Evolutionary conservation across 2,113 vertebrate genomes (phyloP), one percentile per base, ranked within the genome.

Genomic region (Tiliqua scincoides): DNA sequence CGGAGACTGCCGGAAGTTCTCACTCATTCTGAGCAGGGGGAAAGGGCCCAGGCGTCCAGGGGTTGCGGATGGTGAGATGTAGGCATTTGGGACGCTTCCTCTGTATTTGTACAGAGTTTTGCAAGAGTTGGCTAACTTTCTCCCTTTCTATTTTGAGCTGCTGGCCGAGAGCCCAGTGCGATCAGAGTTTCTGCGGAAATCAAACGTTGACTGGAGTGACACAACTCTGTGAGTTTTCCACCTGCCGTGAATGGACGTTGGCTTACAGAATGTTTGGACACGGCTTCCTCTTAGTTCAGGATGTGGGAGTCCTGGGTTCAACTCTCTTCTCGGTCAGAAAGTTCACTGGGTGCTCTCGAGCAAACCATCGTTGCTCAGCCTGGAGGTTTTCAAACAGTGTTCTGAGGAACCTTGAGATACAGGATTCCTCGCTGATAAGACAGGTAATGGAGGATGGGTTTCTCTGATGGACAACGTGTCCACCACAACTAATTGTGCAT

Each of bases 271-370:
- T 6, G 8, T 0, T 1, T 76, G 9, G 30, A 2, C 11, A 4
- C 1, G 43, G 23, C 48, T 18, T 15, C 0, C 20, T 4, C 2
- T 32, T 15, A 0, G 54, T 1, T 6, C 0, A 3, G 67, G 30
- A 7, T 0, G 3, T 11, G 10, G 68, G 48, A 17, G 85, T 48
- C 15, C 59, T 37, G 75, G 75, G 0, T 6, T 0, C n/a, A 52
- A 2, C 11, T 2, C 0, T 43, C 11, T 57, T 57, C 54, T 12
- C 54, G 14, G 75, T 84, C n/a, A 86, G 83, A 63, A 35, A 0
- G 17, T 27, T 27, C 11, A 11, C 10, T 17, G 17, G 32, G 17
- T 2, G 15, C 0, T 20, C n/a, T 37, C 35, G 25, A 30, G 43
- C 25, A 52, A 75, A 17, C 27, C 27, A 75, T 68, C 14, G 14